These are phyloP conservation scores for Philypnodon macrostomus DNA, from an alignment of 2,797 vertebrate genomes.

Conservation along the genomic window DNA sequence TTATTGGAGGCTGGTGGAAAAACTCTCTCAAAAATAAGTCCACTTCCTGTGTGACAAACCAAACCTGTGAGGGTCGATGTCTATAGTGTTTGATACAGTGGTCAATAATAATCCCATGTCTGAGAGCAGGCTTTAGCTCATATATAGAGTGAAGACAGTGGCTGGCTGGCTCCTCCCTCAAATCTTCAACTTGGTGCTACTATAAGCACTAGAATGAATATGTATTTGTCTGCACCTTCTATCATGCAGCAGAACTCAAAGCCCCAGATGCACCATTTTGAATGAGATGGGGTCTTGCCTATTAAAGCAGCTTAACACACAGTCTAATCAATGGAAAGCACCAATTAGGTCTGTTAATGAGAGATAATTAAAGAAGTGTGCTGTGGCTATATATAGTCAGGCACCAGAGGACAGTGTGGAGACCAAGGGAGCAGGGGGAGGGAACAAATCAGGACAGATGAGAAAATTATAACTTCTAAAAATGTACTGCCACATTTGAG, in stretches of 20 bases:
- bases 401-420: constrained; percentile 64
- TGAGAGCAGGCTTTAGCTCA: constrained; percentile 67
- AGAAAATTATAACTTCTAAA: constrained; percentile 20
- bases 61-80: no score
- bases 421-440: constrained; percentile 42
- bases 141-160: constrained; percentile 67
- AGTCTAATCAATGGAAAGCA: constrained; percentile 68
- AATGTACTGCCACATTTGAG: background rate
- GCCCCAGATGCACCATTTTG: constrained; percentile 41
- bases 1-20: no score
- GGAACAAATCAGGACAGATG: constrained; percentile 35
- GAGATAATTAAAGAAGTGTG: constrained; percentile 73
- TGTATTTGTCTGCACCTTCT: constrained; percentile 46
- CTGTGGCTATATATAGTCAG: constrained; percentile 70
- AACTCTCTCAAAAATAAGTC: constrained; percentile 16
- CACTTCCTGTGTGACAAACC: constrained; percentile 18
- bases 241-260: constrained; percentile 29
- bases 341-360: constrained; percentile 73
- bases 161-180: constrained; percentile 66
- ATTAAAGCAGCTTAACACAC: constrained; percentile 49
- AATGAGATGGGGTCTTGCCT: constrained; percentile 55
- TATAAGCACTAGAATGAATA: constrained; percentile 74
- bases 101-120: constrained; percentile 69
- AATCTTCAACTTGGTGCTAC: constrained; percentile 69
- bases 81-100: no score